phyloP scores from a whole-genome alignment of 1,140 invertebrate species.

The Aphaenogaster floridana region DNA sequence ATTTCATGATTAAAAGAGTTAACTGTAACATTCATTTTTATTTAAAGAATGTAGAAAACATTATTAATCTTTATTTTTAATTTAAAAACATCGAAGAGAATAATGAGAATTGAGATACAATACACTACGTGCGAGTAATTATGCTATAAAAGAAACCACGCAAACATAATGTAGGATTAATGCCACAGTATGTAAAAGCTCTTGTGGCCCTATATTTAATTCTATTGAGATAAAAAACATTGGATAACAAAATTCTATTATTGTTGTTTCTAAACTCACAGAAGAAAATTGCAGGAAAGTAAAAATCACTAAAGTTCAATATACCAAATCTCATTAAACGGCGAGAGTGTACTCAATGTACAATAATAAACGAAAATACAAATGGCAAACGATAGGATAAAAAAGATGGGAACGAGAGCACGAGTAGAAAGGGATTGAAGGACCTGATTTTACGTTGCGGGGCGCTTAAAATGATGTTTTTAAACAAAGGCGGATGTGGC shows the following conservation, averaged over 20 bases:
- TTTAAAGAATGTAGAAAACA: not conserved
- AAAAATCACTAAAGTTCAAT: not conserved
- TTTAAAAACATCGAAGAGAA: not conserved
- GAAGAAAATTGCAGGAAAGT: not conserved
- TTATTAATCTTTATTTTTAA: not conserved
- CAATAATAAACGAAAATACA: not conserved
- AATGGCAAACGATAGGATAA: not conserved
- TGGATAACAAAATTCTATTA: constrained; percentile 2
- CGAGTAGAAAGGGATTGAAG: not conserved
- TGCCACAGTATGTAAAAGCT: not conserved
- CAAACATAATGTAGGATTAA: not conserved
- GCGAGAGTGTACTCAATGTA: not conserved
- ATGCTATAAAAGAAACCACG: not conserved
- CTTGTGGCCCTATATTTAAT: not conserved
- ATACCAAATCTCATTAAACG: not conserved
- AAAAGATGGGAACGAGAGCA: not conserved
- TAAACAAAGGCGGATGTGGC: not conserved
- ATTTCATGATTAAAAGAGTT: not conserved
- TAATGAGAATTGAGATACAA: not conserved
- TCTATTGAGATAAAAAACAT: not conserved
- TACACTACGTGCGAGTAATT: not conserved
- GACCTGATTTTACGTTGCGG: not conserved
- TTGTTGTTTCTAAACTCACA: not conserved
- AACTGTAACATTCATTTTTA: not conserved
- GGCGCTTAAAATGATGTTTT: not conserved